A percentile compares a stretch with the other conserved stretches of the same genome.
Conservation (phyloP, 2,113 vertebrate genomes). For the Anhinga rufa region DNA sequence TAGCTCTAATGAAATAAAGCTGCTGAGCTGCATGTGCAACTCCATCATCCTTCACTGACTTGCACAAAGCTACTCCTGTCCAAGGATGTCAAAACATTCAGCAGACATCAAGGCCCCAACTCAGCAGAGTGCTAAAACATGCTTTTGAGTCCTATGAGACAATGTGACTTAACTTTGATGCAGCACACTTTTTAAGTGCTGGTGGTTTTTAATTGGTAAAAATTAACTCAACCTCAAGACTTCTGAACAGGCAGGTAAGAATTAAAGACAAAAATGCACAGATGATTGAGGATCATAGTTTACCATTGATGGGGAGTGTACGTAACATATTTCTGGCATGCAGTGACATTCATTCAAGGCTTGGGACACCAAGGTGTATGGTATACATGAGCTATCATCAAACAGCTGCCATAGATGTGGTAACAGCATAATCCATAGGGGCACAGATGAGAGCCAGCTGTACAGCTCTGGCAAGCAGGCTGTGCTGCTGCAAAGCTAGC, state of each 20-base stretch:
- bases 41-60: neutral
- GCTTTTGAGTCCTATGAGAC: neutral
- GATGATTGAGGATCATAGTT: neutral
- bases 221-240: neutral
- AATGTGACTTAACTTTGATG: neutral
- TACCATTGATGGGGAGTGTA: rapidly evolving
- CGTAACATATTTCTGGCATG: neutral
- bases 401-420: neutral
- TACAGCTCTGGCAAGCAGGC: neutral
- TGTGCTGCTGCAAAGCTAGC: neutral
- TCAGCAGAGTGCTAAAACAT: neutral
- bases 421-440: neutral
- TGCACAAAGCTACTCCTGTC: neutral
- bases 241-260: neutral
- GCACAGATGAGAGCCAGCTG: neutral
- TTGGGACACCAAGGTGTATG: neutral
- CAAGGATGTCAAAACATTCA: neutral
- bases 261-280: neutral
- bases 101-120: neutral
- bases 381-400: neutral
- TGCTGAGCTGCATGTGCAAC: neutral
- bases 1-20: neutral
- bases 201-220: neutral
- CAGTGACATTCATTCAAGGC: neutral
- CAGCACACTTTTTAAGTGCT: neutral